These are phyloP conservation scores for Stichodactyla mertensii DNA, from an alignment of 64 coral and sea anemone genomes.

Conservation along the genomic window DNA sequence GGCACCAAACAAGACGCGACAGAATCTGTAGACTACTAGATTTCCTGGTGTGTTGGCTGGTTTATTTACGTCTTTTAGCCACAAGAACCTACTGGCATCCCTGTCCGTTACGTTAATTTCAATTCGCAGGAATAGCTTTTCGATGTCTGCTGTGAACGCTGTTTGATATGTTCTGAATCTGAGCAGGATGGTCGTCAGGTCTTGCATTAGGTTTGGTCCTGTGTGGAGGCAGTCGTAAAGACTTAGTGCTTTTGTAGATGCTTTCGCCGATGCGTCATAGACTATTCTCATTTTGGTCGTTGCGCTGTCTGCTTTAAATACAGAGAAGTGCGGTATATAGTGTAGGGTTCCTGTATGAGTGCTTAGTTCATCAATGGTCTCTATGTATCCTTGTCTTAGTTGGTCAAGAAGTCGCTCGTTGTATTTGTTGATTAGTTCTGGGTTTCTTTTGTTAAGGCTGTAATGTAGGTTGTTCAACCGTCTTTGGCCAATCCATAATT, in stretches of 20 bases:
- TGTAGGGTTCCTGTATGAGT: not conserved
- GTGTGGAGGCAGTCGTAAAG: not conserved
- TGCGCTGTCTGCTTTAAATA: constrained; percentile 28
- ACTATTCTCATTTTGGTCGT: constrained; percentile 32
- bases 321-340: constrained; percentile 7
- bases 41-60: not conserved
- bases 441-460: constrained; percentile 17
- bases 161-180: not conserved
- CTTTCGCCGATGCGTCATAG: constrained; percentile 1
- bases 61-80: constrained; percentile 22
- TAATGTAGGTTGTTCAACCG: too few species aligned
- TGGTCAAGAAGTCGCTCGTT: constrained; percentile 3
- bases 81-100: constrained; percentile 31
- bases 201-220: not conserved
- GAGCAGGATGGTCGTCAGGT: not conserved
- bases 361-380: too few species aligned
- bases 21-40: not conserved
- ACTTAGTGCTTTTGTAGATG: too few species aligned
- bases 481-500: constrained; percentile 26
- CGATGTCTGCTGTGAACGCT: constrained; percentile 21
- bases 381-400: not conserved
- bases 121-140: not conserved
- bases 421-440: constrained; percentile 6
- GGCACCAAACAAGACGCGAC: not conserved
- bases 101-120: constrained; percentile 21